Percentiles rank a stretch among this genome's conserved stretches.
Conservation (phyloP, 2,797 vertebrate species). For the Enteromius radiatus region DNA sequence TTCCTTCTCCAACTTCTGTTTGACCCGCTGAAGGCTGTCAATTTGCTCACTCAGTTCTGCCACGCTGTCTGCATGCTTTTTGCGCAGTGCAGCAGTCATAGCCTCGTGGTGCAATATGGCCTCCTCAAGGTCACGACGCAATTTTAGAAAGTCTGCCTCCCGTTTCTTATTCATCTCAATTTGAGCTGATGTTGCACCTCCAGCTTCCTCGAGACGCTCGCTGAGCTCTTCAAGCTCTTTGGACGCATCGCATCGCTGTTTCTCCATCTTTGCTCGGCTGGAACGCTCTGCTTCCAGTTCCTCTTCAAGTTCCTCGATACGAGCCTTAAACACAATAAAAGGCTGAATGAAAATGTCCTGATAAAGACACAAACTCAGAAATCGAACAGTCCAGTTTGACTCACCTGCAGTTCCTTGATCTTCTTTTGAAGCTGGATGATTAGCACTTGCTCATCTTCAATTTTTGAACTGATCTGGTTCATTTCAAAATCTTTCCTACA, state of each 20-base stretch:
- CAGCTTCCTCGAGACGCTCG: conserved; percentile 90
- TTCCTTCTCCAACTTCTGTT: conserved; percentile 95
- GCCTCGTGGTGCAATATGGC: conserved; percentile 88
- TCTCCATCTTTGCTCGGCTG: conserved; percentile 87
- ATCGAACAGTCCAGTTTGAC: background rate
- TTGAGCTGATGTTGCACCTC: conserved; percentile 85
- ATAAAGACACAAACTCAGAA: background rate
- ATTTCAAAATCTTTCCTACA: conserved; percentile 92
- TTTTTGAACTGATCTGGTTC: conserved; percentile 82
- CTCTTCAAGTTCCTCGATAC: conserved; percentile 91
- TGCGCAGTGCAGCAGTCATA: conserved; percentile 79
- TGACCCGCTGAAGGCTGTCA: conserved; percentile 88
- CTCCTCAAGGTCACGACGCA: conserved; percentile 90
- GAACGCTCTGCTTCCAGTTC: conserved; percentile 91
- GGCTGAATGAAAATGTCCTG: too few species aligned
- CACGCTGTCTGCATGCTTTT: conserved; percentile 86
- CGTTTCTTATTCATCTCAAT: conserved; percentile 91
- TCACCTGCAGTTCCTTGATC: conserved; percentile 92
- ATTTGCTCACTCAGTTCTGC: conserved; percentile 90
- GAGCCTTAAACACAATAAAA: conserved; percentile 75
- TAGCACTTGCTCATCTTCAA: conserved; percentile 88
- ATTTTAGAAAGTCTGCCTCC: conserved; percentile 85
- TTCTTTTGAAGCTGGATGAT: conserved; percentile 90
- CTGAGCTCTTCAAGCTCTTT: conserved; percentile 92
- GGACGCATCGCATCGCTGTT: conserved; percentile 85